Conservation (phyloP, 1,140 invertebrate species). For the Aphidius gifuensis region DNA sequence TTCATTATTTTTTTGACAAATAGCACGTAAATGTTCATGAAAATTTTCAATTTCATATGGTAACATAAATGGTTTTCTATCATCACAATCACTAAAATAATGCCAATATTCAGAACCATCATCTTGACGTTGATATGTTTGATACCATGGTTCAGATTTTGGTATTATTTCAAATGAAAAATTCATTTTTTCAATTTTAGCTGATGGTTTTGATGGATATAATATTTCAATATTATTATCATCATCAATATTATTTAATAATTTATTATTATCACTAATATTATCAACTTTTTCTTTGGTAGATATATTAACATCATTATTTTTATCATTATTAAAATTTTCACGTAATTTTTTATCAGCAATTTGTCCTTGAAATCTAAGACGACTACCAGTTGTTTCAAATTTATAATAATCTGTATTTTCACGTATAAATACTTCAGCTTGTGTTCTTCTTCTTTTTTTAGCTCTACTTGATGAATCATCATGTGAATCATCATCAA, state of each 20-base stretch:
- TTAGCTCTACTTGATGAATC: constrained; percentile 34
- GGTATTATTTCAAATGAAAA: constrained; percentile 76
- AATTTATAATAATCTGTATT: constrained; percentile 65
- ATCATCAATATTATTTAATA: constrained; percentile 37
- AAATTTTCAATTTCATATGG: constrained; percentile 71
- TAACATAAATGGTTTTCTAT: constrained; percentile 63
- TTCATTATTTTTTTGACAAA: constrained; percentile 34
- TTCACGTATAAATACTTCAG: constrained; percentile 60
- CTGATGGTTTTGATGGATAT: constrained; percentile 55
- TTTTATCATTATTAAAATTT: neutral
- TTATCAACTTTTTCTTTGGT: neutral
- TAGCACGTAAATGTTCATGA: constrained; percentile 39
- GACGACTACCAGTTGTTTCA: constrained; percentile 58
- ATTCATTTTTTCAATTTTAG: constrained; percentile 62
- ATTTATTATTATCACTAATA: neutral
- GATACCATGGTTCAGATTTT: constrained; percentile 71
- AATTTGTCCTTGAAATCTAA: constrained; percentile 47
- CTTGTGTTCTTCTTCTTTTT: constrained; percentile 57
- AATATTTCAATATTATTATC: constrained; percentile 37
- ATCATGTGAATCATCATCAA: constrained; percentile 47
- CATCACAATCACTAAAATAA: constrained; percentile 52
- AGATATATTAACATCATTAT: neutral
- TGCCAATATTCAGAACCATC: constrained; percentile 61
- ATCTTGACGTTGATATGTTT: constrained; percentile 73
- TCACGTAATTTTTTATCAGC: neutral